A percentile compares a stretch with the other conserved stretches of the same genome.
These are phyloP conservation scores for Diachasma alloeum DNA, from an alignment of 1,140 invertebrate species.

Conservation along the genomic window DNA sequence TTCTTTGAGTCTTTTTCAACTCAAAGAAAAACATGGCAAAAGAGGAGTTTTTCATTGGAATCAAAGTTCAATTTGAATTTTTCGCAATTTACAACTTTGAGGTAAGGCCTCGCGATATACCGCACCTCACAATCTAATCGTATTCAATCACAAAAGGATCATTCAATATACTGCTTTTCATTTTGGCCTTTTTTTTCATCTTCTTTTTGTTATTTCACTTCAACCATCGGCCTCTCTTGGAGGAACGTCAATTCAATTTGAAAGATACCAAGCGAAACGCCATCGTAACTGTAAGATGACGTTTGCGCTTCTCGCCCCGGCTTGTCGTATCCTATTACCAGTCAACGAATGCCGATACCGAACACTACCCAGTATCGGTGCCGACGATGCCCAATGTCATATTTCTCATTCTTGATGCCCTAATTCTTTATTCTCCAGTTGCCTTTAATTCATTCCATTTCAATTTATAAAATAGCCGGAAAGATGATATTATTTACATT, in stretches of 20 bases:
- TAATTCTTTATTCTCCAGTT: not conserved
- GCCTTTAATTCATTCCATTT: too few relatives aligned
- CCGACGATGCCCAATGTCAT: not conserved
- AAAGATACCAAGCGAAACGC: not conserved
- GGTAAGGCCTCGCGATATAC: not conserved
- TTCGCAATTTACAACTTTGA: too few relatives aligned
- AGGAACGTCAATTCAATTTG: constrained; percentile 6
- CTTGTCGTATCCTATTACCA: constrained; percentile 31
- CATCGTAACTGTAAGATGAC: not conserved
- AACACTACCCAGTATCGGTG: not conserved
- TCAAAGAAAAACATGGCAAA: not conserved
- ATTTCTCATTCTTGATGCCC: not conserved
- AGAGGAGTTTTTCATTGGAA: not conserved
- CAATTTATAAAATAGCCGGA: too few relatives aligned
- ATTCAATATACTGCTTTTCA: not conserved
- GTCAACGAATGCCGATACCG: constrained; percentile 34
- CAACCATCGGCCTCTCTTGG: constrained; percentile 4
- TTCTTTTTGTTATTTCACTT: constrained; percentile 7
- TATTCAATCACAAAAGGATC: not conserved
- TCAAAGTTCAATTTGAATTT: not conserved
- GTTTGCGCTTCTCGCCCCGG: constrained; percentile 20
- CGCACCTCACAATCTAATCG: not conserved
- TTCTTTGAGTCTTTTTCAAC: not conserved
- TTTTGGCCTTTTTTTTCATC: not conserved
- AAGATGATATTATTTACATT: too few relatives aligned